Conservation (phyloP, 2,113 vertebrate species). For the Tychaedon coryphoeus region DNA sequence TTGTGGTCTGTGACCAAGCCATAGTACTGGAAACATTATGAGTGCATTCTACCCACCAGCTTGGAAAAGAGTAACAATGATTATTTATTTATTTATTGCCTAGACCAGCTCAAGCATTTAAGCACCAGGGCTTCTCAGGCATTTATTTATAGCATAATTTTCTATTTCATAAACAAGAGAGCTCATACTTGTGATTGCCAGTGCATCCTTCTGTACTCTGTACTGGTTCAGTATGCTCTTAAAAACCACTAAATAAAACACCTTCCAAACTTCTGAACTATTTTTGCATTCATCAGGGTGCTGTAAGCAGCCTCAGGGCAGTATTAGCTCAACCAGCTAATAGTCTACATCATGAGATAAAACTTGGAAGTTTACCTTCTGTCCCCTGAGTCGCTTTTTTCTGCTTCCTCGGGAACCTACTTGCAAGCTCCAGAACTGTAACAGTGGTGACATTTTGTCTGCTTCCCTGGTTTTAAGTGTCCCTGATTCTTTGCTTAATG, state of each 20-base stretch:
- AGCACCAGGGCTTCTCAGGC: not conserved
- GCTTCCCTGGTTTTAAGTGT: not conserved
- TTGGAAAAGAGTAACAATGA: not conserved
- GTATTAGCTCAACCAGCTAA: not conserved
- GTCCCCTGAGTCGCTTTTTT: not conserved
- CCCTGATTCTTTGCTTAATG: not conserved
- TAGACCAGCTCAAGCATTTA: not conserved
- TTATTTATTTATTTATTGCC: constrained; percentile 38
- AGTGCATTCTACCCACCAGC: not conserved
- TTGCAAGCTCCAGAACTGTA: not conserved
- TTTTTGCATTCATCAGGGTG: not conserved
- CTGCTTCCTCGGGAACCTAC: not conserved
- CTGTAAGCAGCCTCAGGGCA: not conserved
- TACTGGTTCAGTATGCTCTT: not conserved
- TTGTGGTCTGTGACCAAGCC: constrained; percentile 36
- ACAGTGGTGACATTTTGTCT: not conserved
- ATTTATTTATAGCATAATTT: not conserved
- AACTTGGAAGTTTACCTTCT: not conserved
- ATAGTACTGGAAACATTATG: constrained; percentile 31
- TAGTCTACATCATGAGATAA: not conserved
- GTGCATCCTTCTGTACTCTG: not conserved
- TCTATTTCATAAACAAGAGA: not conserved
- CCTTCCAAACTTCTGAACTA: not conserved
- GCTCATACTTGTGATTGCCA: not conserved
- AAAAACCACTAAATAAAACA: not conserved